Evolutionary conservation across 2,888 invertebrate species (phyloP).

Genomic region (Ctena decussata): DNA sequence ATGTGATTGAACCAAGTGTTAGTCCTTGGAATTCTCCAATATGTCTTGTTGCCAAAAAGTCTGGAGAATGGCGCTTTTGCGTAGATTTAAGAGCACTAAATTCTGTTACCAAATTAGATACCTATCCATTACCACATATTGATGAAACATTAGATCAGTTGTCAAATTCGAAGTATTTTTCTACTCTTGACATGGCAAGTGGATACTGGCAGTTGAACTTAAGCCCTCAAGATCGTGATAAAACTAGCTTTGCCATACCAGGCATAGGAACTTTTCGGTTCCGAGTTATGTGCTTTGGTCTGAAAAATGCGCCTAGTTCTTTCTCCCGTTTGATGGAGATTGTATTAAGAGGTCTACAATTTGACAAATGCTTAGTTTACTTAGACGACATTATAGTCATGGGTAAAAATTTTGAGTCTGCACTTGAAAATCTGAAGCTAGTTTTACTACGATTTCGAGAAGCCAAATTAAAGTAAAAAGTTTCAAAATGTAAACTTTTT

Average conservation of each 20-base stretch:
- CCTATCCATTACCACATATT: not conserved
- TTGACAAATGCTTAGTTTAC: slow-evolving; percentile 25
- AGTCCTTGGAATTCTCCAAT: slow-evolving; percentile 5
- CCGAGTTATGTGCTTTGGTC: slow-evolving; percentile 25
- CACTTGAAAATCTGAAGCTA: not conserved
- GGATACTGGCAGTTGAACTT: not conserved
- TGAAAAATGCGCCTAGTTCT: slow-evolving; percentile 28
- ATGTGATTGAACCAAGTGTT: not conserved
- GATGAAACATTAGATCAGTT: not conserved
- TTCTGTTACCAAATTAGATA: not conserved
- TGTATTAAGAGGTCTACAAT: slow-evolving; percentile 6
- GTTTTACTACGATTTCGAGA: not conserved
- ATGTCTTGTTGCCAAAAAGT: not conserved
- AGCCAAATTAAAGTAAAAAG: slow-evolving; percentile 20
- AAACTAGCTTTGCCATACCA: slow-evolving; percentile 4
- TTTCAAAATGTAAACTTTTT: slow-evolving; percentile 23
- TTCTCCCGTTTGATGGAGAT: slow-evolving; percentile 19
- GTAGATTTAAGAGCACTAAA: not conserved
- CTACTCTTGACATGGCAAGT: not conserved
- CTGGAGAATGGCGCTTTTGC: not conserved
- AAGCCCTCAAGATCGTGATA: not conserved
- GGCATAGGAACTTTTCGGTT: not conserved
- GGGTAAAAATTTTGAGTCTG: slow-evolving; percentile 14
- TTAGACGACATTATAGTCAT: slow-evolving; percentile 31
- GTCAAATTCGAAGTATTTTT: not conserved